Conservation (phyloP, 2,113 vertebrate genomes). For the Smithornis capensis region DNA sequence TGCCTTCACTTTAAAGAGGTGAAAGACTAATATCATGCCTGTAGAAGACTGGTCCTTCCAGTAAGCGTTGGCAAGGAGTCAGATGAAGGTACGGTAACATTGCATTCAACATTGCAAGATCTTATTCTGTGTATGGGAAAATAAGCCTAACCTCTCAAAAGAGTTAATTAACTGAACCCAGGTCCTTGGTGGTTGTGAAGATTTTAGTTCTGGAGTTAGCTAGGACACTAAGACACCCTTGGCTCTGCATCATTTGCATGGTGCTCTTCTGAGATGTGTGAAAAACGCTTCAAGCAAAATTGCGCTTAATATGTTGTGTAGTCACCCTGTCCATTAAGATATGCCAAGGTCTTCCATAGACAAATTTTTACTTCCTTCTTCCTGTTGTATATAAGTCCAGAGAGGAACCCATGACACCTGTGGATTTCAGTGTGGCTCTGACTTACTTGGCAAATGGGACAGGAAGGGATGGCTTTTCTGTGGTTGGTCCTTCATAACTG, state of each 20-base stretch:
- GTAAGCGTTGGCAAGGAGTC: background rate
- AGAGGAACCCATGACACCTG: background rate
- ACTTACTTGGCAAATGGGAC: background rate
- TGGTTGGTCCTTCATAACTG: background rate
- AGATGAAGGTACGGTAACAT: background rate
- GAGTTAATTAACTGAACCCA: background rate
- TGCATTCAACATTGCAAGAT: background rate
- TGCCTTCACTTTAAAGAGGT: background rate
- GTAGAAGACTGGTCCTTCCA: background rate
- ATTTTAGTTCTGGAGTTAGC: background rate
- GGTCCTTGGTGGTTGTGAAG: background rate
- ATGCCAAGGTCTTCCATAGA: background rate
- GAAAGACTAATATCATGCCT: background rate
- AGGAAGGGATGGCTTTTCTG: background rate
- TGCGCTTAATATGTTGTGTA: background rate
- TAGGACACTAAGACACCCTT: background rate
- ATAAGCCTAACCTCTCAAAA: background rate
- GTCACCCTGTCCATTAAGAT: background rate
- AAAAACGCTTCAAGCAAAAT: background rate
- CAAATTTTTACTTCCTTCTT: background rate
- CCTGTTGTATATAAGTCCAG: background rate
- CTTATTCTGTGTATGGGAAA: background rate
- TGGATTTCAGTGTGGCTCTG: background rate
- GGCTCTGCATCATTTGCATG: background rate
- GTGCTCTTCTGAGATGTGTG: background rate